Percentiles rank a stretch among this genome's conserved stretches.
Evolutionary conservation across 1,140 invertebrate species (phyloP).

Genomic region (Eurosta solidaginis): DNA sequence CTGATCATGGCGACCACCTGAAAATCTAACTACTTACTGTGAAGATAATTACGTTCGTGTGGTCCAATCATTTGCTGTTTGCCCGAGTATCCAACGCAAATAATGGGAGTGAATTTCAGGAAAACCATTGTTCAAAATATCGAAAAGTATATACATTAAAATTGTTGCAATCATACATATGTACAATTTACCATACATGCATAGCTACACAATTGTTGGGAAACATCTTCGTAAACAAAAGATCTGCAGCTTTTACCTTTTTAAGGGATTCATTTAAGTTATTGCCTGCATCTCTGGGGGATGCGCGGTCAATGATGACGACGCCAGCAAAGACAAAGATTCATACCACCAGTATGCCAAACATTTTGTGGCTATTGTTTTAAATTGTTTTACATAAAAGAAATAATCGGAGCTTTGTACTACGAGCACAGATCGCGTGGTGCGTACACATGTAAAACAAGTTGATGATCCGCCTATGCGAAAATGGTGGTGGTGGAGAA

Average conservation of each 20-base stretch:
- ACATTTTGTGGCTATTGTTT: neutral
- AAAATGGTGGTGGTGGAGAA: neutral
- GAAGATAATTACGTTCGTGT: conserved; percentile 57
- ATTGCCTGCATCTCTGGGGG: conserved; percentile 48
- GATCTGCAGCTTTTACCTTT: conserved; percentile 28
- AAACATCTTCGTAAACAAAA: neutral
- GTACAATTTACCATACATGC: too few species aligned
- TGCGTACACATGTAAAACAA: conserved; percentile 59
- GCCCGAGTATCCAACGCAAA: conserved; percentile 7
- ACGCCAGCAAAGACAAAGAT: neutral
- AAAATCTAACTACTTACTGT: neutral
- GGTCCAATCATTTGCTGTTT: conserved; percentile 36
- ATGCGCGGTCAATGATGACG: neutral
- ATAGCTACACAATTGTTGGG: neutral
- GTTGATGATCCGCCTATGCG: conserved; percentile 42
- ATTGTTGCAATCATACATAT: neutral
- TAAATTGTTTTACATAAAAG: neutral
- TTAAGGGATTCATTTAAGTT: conserved; percentile 52
- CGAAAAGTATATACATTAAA: neutral
- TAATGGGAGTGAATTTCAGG: conserved; percentile 53
- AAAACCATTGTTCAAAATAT: neutral
- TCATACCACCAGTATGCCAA: neutral
- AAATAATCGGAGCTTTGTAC: neutral
- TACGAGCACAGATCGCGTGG: conserved; percentile 39
- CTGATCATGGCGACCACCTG: neutral